Percentiles rank a stretch among this genome's conserved stretches.
Conservation (phyloP, 2,113 vertebrate genomes). For the Oxygymnocypris stewartii region DNA sequence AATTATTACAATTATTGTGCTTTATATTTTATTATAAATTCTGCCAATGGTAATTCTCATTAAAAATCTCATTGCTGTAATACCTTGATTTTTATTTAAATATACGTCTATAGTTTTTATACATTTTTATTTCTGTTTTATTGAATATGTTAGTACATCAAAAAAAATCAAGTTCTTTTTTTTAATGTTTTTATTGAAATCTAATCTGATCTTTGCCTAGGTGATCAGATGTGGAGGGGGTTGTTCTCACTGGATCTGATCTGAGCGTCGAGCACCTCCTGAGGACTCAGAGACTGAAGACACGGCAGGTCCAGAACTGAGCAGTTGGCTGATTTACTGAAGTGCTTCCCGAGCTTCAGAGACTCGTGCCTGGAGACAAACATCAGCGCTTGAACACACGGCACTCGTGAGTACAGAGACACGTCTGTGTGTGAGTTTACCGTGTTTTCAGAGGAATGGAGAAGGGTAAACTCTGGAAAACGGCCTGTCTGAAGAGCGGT, state of each 20-base stretch:
- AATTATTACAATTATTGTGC: no score
- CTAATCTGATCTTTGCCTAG: no score
- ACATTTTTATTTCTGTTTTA: no score
- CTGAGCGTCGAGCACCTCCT: slow-evolving; percentile 72
- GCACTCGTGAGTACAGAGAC: background rate
- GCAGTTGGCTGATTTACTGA: slow-evolving; percentile 74
- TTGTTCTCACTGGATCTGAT: slow-evolving; percentile 72
- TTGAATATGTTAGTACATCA: no score
- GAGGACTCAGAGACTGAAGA: slow-evolving; percentile 71
- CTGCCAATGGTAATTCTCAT: no score
- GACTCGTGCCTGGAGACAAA: slow-evolving; percentile 68
- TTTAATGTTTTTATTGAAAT: no score
- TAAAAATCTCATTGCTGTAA: no score
- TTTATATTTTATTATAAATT: no score
- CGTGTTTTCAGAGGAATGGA: slow-evolving; percentile 77
- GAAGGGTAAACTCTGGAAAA: slow-evolving; percentile 77
- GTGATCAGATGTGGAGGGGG: no score
- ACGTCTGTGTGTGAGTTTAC: slow-evolving; percentile 51
- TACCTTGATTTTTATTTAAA: no score
- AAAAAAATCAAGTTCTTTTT: no score
- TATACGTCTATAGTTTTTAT: no score
- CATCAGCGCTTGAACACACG: background rate
- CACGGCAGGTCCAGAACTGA: slow-evolving; percentile 68
- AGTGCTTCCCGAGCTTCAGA: slow-evolving; percentile 73
- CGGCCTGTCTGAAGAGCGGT: slow-evolving; percentile 70